phyloP scores from a whole-genome alignment of 2,113 vertebrate species.

The Serilophus lunatus region DNA sequence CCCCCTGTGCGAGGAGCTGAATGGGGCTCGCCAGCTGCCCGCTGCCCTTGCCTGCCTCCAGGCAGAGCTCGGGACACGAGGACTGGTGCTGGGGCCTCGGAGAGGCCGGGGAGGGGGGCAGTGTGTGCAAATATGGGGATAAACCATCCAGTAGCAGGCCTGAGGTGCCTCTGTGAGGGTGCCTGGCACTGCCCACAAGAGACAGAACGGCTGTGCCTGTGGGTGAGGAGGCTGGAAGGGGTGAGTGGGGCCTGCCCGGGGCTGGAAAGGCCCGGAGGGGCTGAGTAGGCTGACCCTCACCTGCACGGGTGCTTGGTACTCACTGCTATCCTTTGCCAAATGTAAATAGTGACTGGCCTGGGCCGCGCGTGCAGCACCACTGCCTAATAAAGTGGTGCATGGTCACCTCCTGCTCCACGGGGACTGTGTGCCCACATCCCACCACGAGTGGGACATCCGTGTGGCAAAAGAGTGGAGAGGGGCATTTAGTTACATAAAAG shows the following conservation, averaged over 20 bases:
- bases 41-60: neutral
- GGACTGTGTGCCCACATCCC: neutral
- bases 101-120: neutral
- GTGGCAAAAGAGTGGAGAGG: neutral
- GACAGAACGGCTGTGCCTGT: rapidly evolving
- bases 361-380: neutral
- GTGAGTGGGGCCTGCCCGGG: neutral
- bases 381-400: constrained; percentile 28
- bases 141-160: neutral
- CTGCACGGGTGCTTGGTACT: neutral
- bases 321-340: neutral
- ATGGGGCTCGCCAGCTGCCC: neutral
- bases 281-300: neutral
- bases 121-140: neutral
- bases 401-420: neutral
- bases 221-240: neutral
- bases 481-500: neutral
- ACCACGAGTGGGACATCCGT: rapidly evolving
- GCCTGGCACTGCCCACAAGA: neutral
- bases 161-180: neutral
- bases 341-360: neutral
- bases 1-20: neutral
- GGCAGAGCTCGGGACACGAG: neutral
- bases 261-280: rapidly evolving
- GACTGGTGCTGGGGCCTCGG: neutral